Conservation (phyloP, 1,140 invertebrate genomes). For the Drosophila willistoni region DNA sequence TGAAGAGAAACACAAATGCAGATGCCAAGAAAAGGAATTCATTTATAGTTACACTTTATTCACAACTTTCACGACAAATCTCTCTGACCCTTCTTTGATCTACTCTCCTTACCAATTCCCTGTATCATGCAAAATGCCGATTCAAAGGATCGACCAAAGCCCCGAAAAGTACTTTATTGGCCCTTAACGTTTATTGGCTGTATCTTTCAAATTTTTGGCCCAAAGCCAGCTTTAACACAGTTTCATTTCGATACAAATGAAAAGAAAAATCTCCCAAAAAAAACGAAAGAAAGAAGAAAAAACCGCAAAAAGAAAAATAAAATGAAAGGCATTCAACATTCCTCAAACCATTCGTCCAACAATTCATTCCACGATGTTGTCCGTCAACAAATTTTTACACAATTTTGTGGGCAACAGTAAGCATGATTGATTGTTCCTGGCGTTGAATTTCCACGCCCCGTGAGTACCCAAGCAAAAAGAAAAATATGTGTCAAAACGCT, state of each 20-base stretch:
- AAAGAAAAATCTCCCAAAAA: not conserved
- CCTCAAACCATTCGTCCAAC: constrained; percentile 17
- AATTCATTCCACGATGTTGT: constrained; percentile 41
- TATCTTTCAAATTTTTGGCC: not conserved
- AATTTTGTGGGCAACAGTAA: constrained; percentile 56
- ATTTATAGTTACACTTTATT: no score
- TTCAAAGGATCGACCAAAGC: not conserved
- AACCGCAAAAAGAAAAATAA: not conserved
- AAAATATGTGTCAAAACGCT: not conserved
- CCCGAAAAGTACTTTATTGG: constrained; percentile 4
- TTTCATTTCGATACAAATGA: constrained; percentile 7
- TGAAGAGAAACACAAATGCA: no score
- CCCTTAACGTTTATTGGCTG: constrained; percentile 3
- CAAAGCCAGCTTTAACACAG: constrained; percentile 1
- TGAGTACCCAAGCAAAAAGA: not conserved
- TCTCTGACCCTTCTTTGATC: no score
- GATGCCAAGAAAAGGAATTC: no score
- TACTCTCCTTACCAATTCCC: no score
- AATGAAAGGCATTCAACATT: not conserved
- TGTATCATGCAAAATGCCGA: no score
- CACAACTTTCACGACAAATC: no score
- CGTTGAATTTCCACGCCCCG: constrained; percentile 48
- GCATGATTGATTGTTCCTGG: constrained; percentile 73
- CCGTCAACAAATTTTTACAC: constrained; percentile 55
- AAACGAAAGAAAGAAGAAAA: not conserved